Base-by-base conservation (phyloP, 2,888 invertebrate species). In the Amiota minor region DNA sequence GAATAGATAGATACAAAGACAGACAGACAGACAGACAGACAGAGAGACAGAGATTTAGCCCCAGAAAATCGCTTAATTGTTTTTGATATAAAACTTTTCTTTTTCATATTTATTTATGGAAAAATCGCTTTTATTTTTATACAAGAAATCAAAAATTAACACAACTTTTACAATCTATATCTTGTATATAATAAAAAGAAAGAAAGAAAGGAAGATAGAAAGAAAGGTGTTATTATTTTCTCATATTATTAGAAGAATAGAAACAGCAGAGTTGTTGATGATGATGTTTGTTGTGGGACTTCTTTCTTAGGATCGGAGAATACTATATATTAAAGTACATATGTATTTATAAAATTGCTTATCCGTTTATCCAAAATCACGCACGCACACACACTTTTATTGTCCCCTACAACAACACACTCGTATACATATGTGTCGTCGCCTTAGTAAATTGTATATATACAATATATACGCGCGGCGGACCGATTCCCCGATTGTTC, bases 161-260 rank as follows among this genome's bases (percentile, higher is more conserved):
- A 6, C 35, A 35, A 35, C 35, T n/a, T n/a, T n/a, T n/a, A n/a
- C n/a, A n/a, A n/a, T n/a, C n/a, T n/a, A n/a, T n/a, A n/a, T n/a
- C n/a, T n/a, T n/a, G n/a, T n/a, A n/a, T n/a, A n/a, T n/a, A n/a
- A n/a, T n/a, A n/a, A n/a, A n/a, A n/a, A 35, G 35, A 35, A 35
- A 35, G 0, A 35, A 35, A 35, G 4, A 6, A 35, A 6, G 6
- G 6, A 35, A 6, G 35, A 35, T 6, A 35, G 35, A 35, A 35
- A 35, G 4, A 59, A 59, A 59, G 59, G 59, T 59, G 59, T 59
- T 59, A 18, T 59, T 59, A 59, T 20, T 59, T 59, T 59, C 9
- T 59, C 20, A 59, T 20, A 9, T 20, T 18, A 59, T 59, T 59
- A 20, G 80, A 79, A 81, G 78, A 9, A 46, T 49, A 35, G 35